phyloP scores from a whole-genome alignment of 2,113 vertebrate species.

The Oryzias curvinotus region DNA sequence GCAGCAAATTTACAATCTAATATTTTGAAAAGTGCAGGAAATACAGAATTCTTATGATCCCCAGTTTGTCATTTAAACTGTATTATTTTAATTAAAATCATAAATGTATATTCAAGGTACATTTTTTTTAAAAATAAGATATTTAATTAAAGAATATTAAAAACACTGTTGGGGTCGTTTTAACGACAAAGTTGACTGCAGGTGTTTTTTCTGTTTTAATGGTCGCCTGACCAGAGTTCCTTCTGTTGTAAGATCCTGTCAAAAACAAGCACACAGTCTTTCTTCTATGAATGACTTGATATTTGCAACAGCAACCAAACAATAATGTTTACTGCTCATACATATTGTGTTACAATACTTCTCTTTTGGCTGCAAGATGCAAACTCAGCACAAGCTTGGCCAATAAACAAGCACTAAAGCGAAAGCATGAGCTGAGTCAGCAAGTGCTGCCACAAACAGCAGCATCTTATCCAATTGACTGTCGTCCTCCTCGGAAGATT shows the following conservation, averaged over 20 bases:
- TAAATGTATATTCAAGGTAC: too few relatives aligned
- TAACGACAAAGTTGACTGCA: too few relatives aligned
- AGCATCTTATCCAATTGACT: constrained; percentile 23
- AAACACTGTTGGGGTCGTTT: too few relatives aligned
- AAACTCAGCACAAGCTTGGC: constrained; percentile 30
- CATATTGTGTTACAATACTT: constrained; percentile 26
- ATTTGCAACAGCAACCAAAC: neutral
- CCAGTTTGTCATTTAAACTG: too few relatives aligned
- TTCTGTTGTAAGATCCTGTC: neutral
- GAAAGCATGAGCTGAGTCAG: constrained; percentile 33
- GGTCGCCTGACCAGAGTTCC: too few relatives aligned
- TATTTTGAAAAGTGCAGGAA: too few relatives aligned
- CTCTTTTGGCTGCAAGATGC: constrained; percentile 30
- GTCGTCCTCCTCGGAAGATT: constrained; percentile 21
- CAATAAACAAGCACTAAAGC: constrained; percentile 26
- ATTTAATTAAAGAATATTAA: too few relatives aligned
- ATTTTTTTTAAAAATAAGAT: too few relatives aligned
- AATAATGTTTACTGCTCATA: constrained; percentile 15
- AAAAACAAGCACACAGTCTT: neutral
- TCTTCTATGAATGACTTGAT: neutral
- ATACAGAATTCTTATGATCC: too few relatives aligned
- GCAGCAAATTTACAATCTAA: too few relatives aligned
- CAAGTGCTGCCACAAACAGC: neutral
- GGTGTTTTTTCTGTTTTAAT: too few relatives aligned
- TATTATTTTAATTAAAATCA: too few relatives aligned